Conservation (phyloP, 2,113 vertebrate species). For the Anhinga anhinga region DNA sequence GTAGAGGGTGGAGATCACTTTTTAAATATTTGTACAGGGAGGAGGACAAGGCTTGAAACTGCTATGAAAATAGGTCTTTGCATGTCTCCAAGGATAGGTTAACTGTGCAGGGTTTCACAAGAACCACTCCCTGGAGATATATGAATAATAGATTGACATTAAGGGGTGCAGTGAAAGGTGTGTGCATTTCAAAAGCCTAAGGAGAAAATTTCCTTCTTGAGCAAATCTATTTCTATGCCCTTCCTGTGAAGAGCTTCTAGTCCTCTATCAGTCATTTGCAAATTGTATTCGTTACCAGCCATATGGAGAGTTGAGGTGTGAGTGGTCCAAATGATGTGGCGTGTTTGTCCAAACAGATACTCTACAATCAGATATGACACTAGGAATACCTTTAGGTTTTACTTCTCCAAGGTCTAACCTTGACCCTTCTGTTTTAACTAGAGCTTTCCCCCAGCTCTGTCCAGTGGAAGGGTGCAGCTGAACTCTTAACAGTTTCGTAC, state of each 20-base stretch:
- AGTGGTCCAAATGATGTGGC: background rate
- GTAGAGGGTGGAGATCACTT: conserved; percentile 64
- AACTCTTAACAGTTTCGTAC: background rate
- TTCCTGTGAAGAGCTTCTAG: background rate
- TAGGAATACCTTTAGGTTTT: background rate
- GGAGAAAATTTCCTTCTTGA: background rate
- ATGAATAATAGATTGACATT: conserved; percentile 33
- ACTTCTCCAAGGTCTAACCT: background rate
- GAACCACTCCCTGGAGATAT: conserved; percentile 31
- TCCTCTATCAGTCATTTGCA: background rate
- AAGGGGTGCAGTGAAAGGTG: conserved; percentile 10
- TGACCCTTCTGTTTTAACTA: background rate
- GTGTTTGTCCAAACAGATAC: background rate
- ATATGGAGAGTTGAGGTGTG: background rate
- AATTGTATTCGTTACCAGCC: background rate
- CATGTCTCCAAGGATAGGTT: conserved; percentile 26
- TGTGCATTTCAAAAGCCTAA: background rate
- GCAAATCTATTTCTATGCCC: background rate
- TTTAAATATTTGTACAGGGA: conserved; percentile 79
- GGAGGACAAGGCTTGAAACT: conserved; percentile 43
- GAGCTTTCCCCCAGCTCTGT: background rate
- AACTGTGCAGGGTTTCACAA: conserved; percentile 7
- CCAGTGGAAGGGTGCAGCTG: background rate
- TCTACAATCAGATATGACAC: background rate
- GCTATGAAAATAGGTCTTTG: conserved; percentile 27